phyloP scores from a whole-genome alignment of 2,888 invertebrate genomes.

The Spisula subtruncata region DNA sequence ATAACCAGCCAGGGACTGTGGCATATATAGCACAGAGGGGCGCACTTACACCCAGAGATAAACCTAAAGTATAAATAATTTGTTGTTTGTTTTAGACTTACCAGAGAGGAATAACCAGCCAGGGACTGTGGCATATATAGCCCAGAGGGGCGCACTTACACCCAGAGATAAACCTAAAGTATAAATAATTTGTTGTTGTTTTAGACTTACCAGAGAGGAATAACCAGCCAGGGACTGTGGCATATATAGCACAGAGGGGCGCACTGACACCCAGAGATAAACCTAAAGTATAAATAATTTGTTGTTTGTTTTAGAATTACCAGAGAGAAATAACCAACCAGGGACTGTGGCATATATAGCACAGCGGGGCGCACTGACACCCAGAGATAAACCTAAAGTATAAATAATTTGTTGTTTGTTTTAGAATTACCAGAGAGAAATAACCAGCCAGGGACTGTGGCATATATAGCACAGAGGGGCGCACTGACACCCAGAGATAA shows the following conservation, averaged over 20 bases:
- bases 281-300: too few species aligned
- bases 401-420: too few species aligned
- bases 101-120: slow-evolving; percentile 82
- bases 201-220: too few species aligned
- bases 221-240: too few species aligned
- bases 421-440: slow-evolving; percentile 81
- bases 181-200: too few species aligned
- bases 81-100: too few species aligned
- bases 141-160: slow-evolving; percentile 69
- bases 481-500: slow-evolving; percentile 74
- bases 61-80: too few species aligned
- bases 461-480: slow-evolving; percentile 80
- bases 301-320: too few species aligned
- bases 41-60: slow-evolving; percentile 72
- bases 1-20: slow-evolving; percentile 84
- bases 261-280: slow-evolving; percentile 74
- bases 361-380: slow-evolving; percentile 65
- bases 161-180: slow-evolving; percentile 81
- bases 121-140: slow-evolving; percentile 85
- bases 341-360: slow-evolving; percentile 86
- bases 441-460: slow-evolving; percentile 85
- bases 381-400: slow-evolving; percentile 80
- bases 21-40: slow-evolving; percentile 82
- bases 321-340: slow-evolving; percentile 81
- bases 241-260: slow-evolving; percentile 74